Evolutionary conservation across 1,140 invertebrate species (phyloP).

Genomic region (Drosophila sp.): DNA sequence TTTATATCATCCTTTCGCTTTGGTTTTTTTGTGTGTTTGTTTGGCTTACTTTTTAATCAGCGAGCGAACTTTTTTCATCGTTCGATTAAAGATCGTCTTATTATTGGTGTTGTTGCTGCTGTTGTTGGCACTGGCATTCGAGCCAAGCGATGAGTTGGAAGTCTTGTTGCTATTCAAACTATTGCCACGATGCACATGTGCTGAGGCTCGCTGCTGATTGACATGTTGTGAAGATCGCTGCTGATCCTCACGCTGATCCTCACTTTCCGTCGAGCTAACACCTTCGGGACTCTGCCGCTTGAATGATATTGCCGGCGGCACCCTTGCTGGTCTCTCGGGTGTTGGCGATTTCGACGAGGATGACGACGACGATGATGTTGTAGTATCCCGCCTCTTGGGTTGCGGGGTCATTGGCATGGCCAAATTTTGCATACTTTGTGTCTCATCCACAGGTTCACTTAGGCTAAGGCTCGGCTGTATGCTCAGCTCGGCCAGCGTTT

Average conservation of each 20-base stretch:
- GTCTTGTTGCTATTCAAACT: slow-evolving; percentile 71
- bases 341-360: slow-evolving; percentile 64
- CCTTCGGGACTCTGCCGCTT: slow-evolving; percentile 76
- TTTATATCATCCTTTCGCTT: slow-evolving; percentile 39
- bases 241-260: slow-evolving; percentile 59
- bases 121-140: slow-evolving; percentile 20
- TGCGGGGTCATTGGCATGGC: slow-evolving; percentile 70
- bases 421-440: slow-evolving; percentile 83
- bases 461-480: slow-evolving; percentile 33
- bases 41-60: slow-evolving; percentile 86
- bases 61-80: slow-evolving; percentile 88
- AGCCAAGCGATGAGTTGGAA: slow-evolving; percentile 70
- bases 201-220: slow-evolving; percentile 69
- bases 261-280: slow-evolving; percentile 77
- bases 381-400: slow-evolving; percentile 59
- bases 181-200: slow-evolving; percentile 77
- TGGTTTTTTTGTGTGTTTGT: slow-evolving; percentile 24
- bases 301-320: slow-evolving; percentile 20
- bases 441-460: slow-evolving; percentile 70
- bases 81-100: slow-evolving; percentile 88
- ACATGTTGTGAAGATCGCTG: slow-evolving; percentile 38
- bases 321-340: slow-evolving; percentile 43
- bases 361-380: slow-evolving; percentile 20
- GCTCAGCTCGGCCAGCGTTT: slow-evolving; percentile 69
- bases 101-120: slow-evolving; percentile 70